Base-by-base conservation (phyloP, 2,113 vertebrate species). In the Oreocharis arfaki region DNA sequence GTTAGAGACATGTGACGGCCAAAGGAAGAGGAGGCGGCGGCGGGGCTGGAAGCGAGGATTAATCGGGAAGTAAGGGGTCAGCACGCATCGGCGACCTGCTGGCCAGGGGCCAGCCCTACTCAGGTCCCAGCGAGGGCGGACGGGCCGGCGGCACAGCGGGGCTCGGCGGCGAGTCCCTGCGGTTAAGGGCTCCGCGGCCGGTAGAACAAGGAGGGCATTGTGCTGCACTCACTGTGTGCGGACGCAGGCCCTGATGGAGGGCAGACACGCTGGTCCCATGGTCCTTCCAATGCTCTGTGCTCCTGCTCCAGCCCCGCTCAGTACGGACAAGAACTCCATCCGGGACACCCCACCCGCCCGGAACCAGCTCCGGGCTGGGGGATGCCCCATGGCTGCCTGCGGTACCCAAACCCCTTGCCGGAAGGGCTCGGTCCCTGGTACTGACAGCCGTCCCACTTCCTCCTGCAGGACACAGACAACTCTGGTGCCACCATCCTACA, bases 401-500 rank as follows among this genome's bases (percentile, higher is more conserved):
- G 1, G 61, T 52, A 32, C 50, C 21, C 74, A 6, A 10, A 6
- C 44, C 47, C 17, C 20, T 70, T 50, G 27, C 46, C 33, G 28
- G 53, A 77, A 50, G 41, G 77, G 37, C n/a, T 64, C 16, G 46
- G 41, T 78, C 28, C 55, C 18, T 1, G 3, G 37, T 24, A 28
- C 79, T 63, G 2, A 90, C 11, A 26, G 64, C 81, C 16, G 5
- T 37, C 52, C 23, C 13, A 18, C 79, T 93, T 94, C 79, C 59
- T 92, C 91, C 47, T 9, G 9, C 97, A 99, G 99, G 98, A 99
- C 94, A 98, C 97, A 94, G 99, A 99, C 97, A 98, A 98, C 95
- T 99, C 99, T 12, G 99, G 99, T 87, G 99, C 99, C 97, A 99
- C 99, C 12, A 96, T 99, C 95, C 98, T 99, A 68, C 99, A 99